Base-by-base conservation (phyloP, 2,888 invertebrate genomes). In the Gymnoscelis rufifasciata region DNA sequence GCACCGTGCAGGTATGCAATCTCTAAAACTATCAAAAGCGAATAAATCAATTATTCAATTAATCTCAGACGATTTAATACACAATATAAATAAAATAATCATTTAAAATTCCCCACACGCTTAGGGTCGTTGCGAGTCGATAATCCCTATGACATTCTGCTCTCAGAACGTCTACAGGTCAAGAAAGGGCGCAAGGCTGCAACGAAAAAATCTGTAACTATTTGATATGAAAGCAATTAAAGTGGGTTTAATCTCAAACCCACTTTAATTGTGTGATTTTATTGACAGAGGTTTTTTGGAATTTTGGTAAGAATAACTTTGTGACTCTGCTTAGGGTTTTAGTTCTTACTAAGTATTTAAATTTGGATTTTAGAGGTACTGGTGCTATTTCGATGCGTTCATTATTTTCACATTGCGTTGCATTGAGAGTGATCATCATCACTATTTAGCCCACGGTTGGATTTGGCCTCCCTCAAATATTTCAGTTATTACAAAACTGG, bases 131-230 rank as follows among this genome's bases (percentile, higher is more conserved):
- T 64, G 65, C 60, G 62, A 72, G 67, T 73, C 74, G 71, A 73
- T 74, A 75, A 75, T 74, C 74, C 71, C 66, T 67, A 69, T 75
- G 78, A 78, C 78, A 78, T 76, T 78, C 65, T 57, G 68, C 63
- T 68, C 70, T 60, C 23, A 61, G 71, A 73, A 64, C 77, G 78
- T 78, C 78, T 78, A 62, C 77, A 78, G 78, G 78, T 78, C 78
- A 63, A 60, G 47, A 53, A 68, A 71, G 74, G 75, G 65, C 72
- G 54, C 43, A 69, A 68, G 70, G 65, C 62, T 67, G 67, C 65
- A 60, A 35, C 53, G 35, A 54, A 66, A 71, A 71, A 71, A 65
- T 64, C 59, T 57, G 64, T 55, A 59, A 60, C 60, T 62, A 59
- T 62, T 64, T 50, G 59, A 60, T 59, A 60, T 51, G 57, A 68